Evolutionary conservation across 1,140 invertebrate species (phyloP), one percentile per base, ranked within the genome.

Genomic region (Trachymyrmex septentrionalis): DNA sequence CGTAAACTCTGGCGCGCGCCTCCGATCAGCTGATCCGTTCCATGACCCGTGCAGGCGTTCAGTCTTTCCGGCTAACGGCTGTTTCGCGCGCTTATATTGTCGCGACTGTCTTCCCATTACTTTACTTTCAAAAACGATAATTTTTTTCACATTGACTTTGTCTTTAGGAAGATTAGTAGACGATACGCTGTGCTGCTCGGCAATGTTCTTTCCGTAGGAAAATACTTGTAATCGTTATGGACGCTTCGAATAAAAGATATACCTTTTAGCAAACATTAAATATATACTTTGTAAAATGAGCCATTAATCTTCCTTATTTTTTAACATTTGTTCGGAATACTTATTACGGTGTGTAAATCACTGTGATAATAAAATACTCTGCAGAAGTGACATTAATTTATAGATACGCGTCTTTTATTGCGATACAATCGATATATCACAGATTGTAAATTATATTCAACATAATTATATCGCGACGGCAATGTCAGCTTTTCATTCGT

Each of bases 11-110:
- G 92, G 93, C 94, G 94, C 93, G 92, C 94, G 94, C 93, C 94
- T 95, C 92, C 93, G 95, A 95, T 95, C 95, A 95, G 95, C 95
- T 95, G 95, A 95, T 95, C 93, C 93, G 93, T 95, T 94, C 93
- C 93, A 95, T 94, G 94, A 95, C 93, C 93, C 92, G 92, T 92
- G 85, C 86, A 85, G 73, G 44, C 86, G 71, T 86, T 92, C 91
- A 86, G 88, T 92, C 87, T 87, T 72, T 81, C 92, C 91, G 89
- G 86, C 88, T 91, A 92, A 93, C 90, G 86, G 76, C 88, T 59
- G 57, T 90, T 69, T 87, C 86, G 61, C 76, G 64, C 59, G 85
- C 71, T 73, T 50, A 69, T 75, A 75, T 84, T 84, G 69, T 84
- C 80, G 27, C 44, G 12, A 50, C 76, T 34, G 53, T 48, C 44